phyloP scores from a whole-genome alignment of 2,113 vertebrate species.

The Lutjanus erythropterus region DNA sequence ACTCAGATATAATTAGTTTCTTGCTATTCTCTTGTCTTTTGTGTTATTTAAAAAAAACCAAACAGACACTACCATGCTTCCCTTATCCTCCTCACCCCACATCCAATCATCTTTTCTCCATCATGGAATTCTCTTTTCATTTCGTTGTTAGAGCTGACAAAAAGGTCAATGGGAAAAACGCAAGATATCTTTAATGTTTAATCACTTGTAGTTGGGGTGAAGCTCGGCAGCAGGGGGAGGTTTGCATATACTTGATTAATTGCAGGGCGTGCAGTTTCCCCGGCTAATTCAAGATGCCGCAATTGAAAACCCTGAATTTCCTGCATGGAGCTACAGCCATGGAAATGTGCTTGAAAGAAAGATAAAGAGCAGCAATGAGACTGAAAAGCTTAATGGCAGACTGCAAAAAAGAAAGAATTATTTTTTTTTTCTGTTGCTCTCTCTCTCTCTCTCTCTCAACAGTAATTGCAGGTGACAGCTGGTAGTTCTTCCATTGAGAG shows the following conservation, averaged over 20 bases:
- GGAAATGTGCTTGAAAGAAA: slow-evolving; percentile 53
- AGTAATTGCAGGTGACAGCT: slow-evolving; percentile 78
- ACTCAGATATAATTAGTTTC: slow-evolving; percentile 77
- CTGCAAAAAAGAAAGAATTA: slow-evolving; percentile 41
- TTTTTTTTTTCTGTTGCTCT: slow-evolving; percentile 27
- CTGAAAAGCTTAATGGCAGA: slow-evolving; percentile 62
- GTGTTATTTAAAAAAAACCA: slow-evolving; percentile 5
- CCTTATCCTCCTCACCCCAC: background rate
- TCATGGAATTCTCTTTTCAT: slow-evolving; percentile 69
- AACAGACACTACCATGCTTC: background rate
- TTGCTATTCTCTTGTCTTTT: slow-evolving; percentile 63
- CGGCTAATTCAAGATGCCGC: slow-evolving; percentile 55
- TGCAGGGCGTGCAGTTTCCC: slow-evolving; percentile 58
- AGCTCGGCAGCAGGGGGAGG: slow-evolving; percentile 13
- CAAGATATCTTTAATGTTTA: slow-evolving; percentile 74
- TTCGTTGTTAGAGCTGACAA: slow-evolving; percentile 67
- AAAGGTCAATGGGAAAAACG: slow-evolving; percentile 58
- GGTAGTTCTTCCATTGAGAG: slow-evolving; percentile 67
- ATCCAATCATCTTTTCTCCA: slow-evolving; percentile 37
- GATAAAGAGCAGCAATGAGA: slow-evolving; percentile 60
- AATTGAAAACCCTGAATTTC: slow-evolving; percentile 61
- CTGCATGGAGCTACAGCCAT: slow-evolving; percentile 9
- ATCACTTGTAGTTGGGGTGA: slow-evolving; percentile 64
- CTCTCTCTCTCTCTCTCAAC: slow-evolving; percentile 25
- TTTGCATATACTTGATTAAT: slow-evolving; percentile 77